Evolutionary conservation across 2,797 vertebrate genomes (phyloP), one percentile per base, ranked within the genome.

Genomic region (Cossypha polioptera): DNA sequence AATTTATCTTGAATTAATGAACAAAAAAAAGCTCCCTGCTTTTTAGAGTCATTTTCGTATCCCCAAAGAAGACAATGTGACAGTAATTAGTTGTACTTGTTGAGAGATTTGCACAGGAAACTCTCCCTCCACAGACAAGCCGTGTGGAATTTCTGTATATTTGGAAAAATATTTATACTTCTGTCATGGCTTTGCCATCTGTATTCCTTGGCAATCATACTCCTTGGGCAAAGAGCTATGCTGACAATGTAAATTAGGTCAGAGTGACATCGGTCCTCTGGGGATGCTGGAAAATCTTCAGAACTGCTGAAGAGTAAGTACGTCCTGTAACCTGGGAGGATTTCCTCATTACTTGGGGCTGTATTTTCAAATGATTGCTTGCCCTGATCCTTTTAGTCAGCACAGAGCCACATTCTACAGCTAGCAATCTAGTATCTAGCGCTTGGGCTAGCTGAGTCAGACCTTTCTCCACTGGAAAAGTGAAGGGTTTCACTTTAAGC

Each of bases 111-210:
- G 47, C 65, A 77, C 0, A 0, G 63, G 36, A 67, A 94, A 17
- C 38, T n/a, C 33, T 82, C 58, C 36, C 62, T 92, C 28, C 76
- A 42, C 59, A 94, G 82, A 77, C 61, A 77, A 47, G 50, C 50
- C 2, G 0, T 25, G 40, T 62, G 66, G 73, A 86, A 83, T 93
- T 88, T 77, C 75, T 81, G 74, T 48, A 16, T 11, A 25, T 75
- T 87, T 86, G 69, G 72, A 62, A 86, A 91, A 96, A 96, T 91
- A 96, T 94, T 95, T 92, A 90, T 87, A 92, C 85, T 96, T 75
- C 50, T 86, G 47, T 80, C 58, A 59, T 9, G 76, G 66, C 58
- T 96, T 69, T 92, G 48, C 94, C 91, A 88, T 93, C 94, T 91
- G 82, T 55, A 72, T 57, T 77, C 58, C 11, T 40, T 77, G 91